Base-by-base conservation (phyloP, 2,888 invertebrate species). In the Chloroclysta siterata region DNA sequence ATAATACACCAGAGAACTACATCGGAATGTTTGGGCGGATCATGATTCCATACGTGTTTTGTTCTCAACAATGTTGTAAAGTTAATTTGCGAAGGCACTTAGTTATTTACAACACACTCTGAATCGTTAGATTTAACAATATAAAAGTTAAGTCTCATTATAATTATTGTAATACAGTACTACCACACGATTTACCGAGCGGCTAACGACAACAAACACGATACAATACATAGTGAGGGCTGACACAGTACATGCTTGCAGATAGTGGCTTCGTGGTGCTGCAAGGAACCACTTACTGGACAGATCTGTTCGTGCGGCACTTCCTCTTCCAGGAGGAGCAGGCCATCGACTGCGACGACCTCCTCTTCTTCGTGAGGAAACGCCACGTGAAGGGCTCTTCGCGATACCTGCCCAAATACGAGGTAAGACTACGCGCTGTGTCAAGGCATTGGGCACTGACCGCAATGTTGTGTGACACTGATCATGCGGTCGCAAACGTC, bases 231-330 rank as follows among this genome's bases (percentile, higher is more conserved):
- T 17, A 11, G 55, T 36, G 36, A 13, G 17, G 60, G 44, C 14
- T 61, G 42, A 42, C 11, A 10, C 60, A 46, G 44, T 42, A 36
- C 46, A 52, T 61, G 61, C 55, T 76, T 78, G 56, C 93, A 98
- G 98, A 98, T 88, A 96, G 96, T 33, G 98, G 97, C 51, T 98
- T 98, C 92, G 98, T 98, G 71, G 95, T 98, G 88, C 95, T 98
- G 14, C 97, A 98, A 90, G 97, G 98, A 44, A 97, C 97, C 65
- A 97, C 97, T 3, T 98, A 98, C 83, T 99, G 99, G 98, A 98
- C 98, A 57, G 98, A 98, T 88, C 94, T 99, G 73, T 99, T 99
- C 90, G 97, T 98, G 71, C 95, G 98, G 13, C 98, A 98, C 93
- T 99, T 99, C 88, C 94, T 98, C 57, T 98, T 98, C 84, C 97